Conservation (phyloP, 2,113 vertebrate genomes). For the Elephantulus edwardii region DNA sequence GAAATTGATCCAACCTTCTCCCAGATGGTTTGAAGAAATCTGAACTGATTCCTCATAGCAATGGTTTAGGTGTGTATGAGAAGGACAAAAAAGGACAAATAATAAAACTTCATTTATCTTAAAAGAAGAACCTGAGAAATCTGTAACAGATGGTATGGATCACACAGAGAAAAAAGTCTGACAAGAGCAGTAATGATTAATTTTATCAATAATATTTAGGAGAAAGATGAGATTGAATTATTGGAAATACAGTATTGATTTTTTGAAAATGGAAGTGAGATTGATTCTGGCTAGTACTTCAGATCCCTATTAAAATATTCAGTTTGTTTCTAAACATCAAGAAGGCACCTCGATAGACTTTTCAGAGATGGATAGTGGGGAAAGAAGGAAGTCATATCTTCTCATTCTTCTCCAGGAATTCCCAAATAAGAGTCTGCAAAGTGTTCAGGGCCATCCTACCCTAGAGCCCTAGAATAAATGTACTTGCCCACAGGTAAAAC, state of each 20-base stretch:
- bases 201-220: constrained; percentile 54
- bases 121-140: constrained; percentile 66
- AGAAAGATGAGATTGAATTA: constrained; percentile 52
- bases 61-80: constrained; percentile 53
- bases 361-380: neutral
- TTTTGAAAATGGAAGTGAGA: constrained; percentile 65
- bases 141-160: constrained; percentile 65
- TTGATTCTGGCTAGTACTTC: constrained; percentile 49
- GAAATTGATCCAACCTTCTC: constrained; percentile 56
- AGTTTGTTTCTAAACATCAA: constrained; percentile 20
- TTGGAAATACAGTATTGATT: constrained; percentile 61
- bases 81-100: constrained; percentile 70
- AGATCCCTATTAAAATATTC: constrained; percentile 56
- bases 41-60: constrained; percentile 52
- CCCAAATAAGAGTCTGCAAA: neutral
- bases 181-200: constrained; percentile 52
- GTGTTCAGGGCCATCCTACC: neutral
- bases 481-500: neutral
- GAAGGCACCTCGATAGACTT: neutral
- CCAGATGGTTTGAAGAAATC: constrained; percentile 70
- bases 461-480: neutral
- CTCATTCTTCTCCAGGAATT: neutral
- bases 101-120: constrained; percentile 67
- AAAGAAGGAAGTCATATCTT: neutral
- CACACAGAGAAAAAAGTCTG: constrained; percentile 70